Evolutionary conservation across 2,888 invertebrate genomes (phyloP).

Genomic region (Perizoma flavofasciatum): DNA sequence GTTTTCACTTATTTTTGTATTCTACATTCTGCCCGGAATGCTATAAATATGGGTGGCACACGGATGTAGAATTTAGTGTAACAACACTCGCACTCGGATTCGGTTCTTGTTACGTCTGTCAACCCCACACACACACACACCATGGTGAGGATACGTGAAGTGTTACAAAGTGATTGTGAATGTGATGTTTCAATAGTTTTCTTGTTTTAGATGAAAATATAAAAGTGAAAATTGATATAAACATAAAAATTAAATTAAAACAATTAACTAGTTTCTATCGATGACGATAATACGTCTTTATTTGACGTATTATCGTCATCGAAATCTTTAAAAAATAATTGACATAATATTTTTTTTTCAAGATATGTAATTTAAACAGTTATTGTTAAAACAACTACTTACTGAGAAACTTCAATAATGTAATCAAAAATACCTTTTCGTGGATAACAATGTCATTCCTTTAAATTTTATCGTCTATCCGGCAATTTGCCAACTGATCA

Average conservation of each 20-base stretch:
- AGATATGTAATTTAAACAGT: no score
- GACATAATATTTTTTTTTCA: no score
- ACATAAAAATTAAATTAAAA: background rate
- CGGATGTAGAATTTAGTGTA: slow-evolving; percentile 76
- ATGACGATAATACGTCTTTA: no score
- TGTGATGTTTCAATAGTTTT: slow-evolving; percentile 31
- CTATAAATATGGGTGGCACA: slow-evolving; percentile 80
- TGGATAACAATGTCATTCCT: background rate
- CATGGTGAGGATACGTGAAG: slow-evolving; percentile 69
- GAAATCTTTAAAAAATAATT: no score
- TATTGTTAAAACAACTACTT: background rate
- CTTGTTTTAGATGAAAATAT: no score
- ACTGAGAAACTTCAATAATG: background rate
- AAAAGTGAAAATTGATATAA: background rate
- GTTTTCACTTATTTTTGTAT: slow-evolving; percentile 82
- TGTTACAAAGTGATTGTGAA: slow-evolving; percentile 42
- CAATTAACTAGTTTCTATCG: no score
- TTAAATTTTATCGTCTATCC: background rate
- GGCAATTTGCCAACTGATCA: slow-evolving; percentile 11
- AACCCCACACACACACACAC: slow-evolving; percentile 62
- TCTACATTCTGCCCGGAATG: slow-evolving; percentile 64
- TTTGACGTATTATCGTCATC: no score
- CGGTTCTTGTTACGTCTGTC: slow-evolving; percentile 80
- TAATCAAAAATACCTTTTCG: background rate
- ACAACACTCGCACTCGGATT: slow-evolving; percentile 82